phyloP scores from a whole-genome alignment of 1,140 invertebrate species.

The Branchinecta lynchi region DNA sequence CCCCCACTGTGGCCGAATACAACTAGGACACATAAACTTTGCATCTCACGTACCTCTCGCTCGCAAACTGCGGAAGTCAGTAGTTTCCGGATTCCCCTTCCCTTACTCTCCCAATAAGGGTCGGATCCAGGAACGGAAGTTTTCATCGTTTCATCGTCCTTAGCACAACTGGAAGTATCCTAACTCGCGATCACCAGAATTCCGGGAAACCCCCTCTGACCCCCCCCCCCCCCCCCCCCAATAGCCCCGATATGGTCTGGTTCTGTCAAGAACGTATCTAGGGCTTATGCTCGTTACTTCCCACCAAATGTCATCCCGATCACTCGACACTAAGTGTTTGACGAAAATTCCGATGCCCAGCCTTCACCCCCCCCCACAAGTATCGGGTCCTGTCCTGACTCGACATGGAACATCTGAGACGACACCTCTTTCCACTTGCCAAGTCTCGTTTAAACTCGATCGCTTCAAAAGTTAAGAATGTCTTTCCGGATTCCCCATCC shows the following conservation, averaged over 20 bases:
- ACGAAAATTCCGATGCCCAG: neutral
- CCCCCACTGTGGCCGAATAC: no score
- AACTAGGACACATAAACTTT: no score
- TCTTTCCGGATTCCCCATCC: no score
- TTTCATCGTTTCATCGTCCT: no score
- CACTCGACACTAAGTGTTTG: neutral
- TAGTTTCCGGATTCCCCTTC: no score
- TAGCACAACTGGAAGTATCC: constrained; percentile 8
- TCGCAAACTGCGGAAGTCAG: no score
- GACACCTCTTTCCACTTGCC: neutral
- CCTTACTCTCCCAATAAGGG: no score
- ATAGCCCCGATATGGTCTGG: neutral
- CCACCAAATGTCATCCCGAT: constrained; percentile 5
- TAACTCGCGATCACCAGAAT: no score
- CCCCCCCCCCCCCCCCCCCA: neutral
- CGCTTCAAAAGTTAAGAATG: no score
- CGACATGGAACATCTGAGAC: neutral
- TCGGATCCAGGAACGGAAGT: no score
- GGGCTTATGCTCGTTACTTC: constrained; percentile 3
- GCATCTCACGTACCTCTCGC: no score
- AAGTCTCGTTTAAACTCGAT: neutral
- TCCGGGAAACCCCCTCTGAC: no score
- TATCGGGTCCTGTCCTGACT: neutral
- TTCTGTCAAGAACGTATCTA: neutral
- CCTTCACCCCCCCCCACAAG: neutral